Conservation (phyloP, 37 sponge, comb jelly and placozoan genomes). For the Ephydatia muelleri region DNA sequence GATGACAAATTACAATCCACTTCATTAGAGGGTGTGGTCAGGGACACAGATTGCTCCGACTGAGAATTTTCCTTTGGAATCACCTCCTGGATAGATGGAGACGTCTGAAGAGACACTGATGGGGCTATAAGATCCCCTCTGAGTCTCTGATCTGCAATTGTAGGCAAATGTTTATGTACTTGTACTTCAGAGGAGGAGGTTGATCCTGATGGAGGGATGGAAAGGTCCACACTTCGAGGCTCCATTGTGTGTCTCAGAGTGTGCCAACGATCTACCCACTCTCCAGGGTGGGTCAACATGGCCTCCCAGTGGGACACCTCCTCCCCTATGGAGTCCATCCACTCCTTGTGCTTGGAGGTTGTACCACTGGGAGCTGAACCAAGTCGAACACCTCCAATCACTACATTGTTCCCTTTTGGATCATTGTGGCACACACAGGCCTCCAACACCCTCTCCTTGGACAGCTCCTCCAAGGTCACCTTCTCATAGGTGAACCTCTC, state of each 20-base stretch:
- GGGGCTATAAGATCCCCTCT: too few species aligned
- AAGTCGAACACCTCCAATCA: conserved; percentile 65
- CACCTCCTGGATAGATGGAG: too few species aligned
- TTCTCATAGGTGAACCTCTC: conserved; percentile 33
- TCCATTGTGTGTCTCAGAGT: conserved; percentile 43
- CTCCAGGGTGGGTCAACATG: conserved; percentile 44
- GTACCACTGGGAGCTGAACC: conserved; percentile 15
- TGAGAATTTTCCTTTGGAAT: too few species aligned
- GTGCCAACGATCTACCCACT: conserved; percentile 72
- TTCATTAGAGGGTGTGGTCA: too few species aligned
- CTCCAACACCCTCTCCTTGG: conserved; percentile 40
- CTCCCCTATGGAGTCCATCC: conserved; percentile 48
- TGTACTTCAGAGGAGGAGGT: too few species aligned
- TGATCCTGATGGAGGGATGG: too few species aligned
- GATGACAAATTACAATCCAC: too few species aligned
- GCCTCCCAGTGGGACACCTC: conserved; percentile 68
- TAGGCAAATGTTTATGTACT: too few species aligned
- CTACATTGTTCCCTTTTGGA: conserved; percentile 47
- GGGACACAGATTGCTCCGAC: too few species aligned
- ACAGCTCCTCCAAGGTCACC: conserved; percentile 28
- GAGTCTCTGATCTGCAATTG: too few species aligned
- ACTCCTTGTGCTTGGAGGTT: conserved; percentile 6
- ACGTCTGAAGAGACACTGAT: too few species aligned
- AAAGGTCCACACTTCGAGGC: neutral
- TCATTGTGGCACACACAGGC: conserved; percentile 64